phyloP scores from a whole-genome alignment of 2,797 vertebrate genomes.

The Morus bassanus region DNA sequence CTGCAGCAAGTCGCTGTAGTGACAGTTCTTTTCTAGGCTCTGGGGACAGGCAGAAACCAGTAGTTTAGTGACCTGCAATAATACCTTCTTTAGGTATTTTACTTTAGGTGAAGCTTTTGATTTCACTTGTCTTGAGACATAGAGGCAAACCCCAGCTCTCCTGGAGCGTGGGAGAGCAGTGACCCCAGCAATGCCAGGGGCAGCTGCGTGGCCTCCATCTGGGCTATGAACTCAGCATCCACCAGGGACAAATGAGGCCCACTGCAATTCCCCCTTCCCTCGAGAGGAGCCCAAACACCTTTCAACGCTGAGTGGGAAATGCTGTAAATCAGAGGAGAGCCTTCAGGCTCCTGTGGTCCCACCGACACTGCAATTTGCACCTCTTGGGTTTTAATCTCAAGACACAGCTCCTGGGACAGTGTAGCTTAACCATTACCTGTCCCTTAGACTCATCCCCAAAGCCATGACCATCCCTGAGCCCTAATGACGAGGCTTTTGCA shows the following conservation, averaged over 20 bases:
- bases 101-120: background rate
- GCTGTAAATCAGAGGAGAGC: background rate
- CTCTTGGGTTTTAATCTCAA: background rate
- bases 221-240: background rate
- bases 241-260: fast-evolving
- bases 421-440: background rate
- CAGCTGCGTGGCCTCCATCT: background rate
- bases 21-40: background rate
- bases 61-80: background rate
- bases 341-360: background rate
- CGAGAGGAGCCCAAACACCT: background rate
- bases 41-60: background rate
- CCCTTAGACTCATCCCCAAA: background rate
- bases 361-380: background rate
- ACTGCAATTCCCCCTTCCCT: background rate
- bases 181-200: background rate
- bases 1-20: background rate
- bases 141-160: background rate
- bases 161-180: background rate
- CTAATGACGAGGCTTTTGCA: background rate
- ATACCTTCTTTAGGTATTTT: background rate
- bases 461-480: background rate
- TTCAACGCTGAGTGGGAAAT: background rate
- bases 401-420: background rate
- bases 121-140: background rate